phyloP scores from a whole-genome alignment of 2,113 vertebrate genomes.

The Xyrauchen texanus region DNA sequence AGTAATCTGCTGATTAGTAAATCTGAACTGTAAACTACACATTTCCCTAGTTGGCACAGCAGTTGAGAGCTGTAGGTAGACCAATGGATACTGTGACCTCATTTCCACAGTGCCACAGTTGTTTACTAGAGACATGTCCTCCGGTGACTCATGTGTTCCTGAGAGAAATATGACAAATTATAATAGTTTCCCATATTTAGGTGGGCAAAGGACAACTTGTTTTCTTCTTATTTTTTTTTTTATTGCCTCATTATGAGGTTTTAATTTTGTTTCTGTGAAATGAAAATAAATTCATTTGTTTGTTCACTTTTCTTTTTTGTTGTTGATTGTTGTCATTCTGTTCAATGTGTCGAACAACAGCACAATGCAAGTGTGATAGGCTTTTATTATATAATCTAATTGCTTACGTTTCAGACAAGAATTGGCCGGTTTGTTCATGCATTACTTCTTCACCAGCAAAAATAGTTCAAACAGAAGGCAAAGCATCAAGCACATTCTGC shows the following conservation, averaged over 20 bases:
- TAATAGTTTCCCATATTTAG: slow-evolving; percentile 17
- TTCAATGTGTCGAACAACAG: too few relatives aligned
- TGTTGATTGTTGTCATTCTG: too few relatives aligned
- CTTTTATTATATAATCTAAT: too few relatives aligned
- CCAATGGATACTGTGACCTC: neutral
- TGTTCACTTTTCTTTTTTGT: neutral
- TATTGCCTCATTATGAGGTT: slow-evolving; percentile 3
- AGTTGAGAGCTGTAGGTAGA: neutral
- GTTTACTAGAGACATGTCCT: slow-evolving; percentile 5
- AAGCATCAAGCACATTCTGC: too few relatives aligned
- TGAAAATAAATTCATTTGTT: neutral
- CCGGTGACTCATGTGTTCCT: slow-evolving; percentile 36
- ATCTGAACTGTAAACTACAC: neutral
- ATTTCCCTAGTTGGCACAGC: neutral
- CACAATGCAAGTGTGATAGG: too few relatives aligned
- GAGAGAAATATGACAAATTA: neutral
- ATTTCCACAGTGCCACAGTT: neutral
- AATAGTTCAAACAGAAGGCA: too few relatives aligned
- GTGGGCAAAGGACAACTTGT: slow-evolving; percentile 27
- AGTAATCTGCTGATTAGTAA: neutral
- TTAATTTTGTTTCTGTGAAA: slow-evolving; percentile 14
- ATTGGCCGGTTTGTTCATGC: too few relatives aligned
- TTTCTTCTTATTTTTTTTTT: neutral
- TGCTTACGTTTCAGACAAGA: too few relatives aligned
- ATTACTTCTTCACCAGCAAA: too few relatives aligned